Evolutionary conservation across 2,888 invertebrate species (phyloP).

Genomic region (Erebia palarica): DNA sequence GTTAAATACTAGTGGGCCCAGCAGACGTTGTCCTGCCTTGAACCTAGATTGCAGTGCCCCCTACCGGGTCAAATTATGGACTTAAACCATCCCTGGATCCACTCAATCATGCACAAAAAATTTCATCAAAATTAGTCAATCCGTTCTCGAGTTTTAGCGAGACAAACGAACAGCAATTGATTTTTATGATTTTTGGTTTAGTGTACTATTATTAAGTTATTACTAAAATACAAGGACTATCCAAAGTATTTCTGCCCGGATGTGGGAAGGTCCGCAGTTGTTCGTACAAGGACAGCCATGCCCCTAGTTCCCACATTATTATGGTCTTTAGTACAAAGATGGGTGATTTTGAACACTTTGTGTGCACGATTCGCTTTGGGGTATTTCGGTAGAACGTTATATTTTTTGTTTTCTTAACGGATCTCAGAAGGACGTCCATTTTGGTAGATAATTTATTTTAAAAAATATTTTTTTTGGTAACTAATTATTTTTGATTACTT

Average conservation of each 20-base stretch:
- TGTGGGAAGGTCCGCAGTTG: constrained; percentile 55
- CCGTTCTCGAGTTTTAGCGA: too few species aligned
- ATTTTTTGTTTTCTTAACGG: constrained; percentile 22
- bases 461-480: not conserved
- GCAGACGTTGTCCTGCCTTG: too few species aligned
- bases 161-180: too few species aligned
- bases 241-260: constrained; percentile 53
- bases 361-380: constrained; percentile 41
- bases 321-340: constrained; percentile 52
- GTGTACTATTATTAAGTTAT: constrained; percentile 19
- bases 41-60: too few species aligned
- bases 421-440: constrained; percentile 14
- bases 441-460: constrained; percentile 1
- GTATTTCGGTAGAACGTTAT: constrained; percentile 21
- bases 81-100: too few species aligned
- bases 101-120: too few species aligned
- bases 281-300: constrained; percentile 62
- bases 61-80: too few species aligned
- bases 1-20: too few species aligned
- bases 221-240: constrained; percentile 24
- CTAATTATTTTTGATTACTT: not conserved
- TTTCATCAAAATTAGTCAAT: too few species aligned
- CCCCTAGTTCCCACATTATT: constrained; percentile 60
- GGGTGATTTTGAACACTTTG: constrained; percentile 43
- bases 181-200: too few species aligned